phyloP scores from a whole-genome alignment of 2,888 invertebrate species.

The Coremacera marginata region DNA sequence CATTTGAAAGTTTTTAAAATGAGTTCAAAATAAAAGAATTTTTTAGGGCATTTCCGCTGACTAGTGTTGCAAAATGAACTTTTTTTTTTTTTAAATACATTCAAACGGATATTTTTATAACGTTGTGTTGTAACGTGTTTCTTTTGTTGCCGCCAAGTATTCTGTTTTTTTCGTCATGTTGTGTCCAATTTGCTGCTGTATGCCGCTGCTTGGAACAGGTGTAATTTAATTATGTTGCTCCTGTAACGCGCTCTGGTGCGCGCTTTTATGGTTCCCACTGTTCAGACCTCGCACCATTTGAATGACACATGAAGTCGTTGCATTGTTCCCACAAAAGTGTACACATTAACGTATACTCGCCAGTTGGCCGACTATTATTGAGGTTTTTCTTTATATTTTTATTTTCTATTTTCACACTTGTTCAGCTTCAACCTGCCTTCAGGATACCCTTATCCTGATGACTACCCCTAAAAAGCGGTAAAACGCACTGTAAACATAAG shows the following conservation, averaged over 20 bases:
- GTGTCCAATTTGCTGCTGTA: not conserved
- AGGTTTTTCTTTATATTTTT: not conserved
- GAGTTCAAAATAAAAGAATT: not conserved
- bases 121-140: too few species aligned
- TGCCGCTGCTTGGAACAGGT: not conserved
- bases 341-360: not conserved
- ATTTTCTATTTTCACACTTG: not conserved
- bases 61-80: too few species aligned
- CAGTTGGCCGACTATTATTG: not conserved
- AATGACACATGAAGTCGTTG: not conserved
- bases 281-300: not conserved
- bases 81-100: too few species aligned
- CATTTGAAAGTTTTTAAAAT: too few species aligned
- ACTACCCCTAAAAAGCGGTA: not conserved
- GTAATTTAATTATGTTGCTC: constrained; percentile 4
- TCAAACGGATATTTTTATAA: too few species aligned
- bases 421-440: not conserved
- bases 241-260: not conserved
- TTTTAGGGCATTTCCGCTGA: constrained; percentile 10
- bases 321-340: not conserved
- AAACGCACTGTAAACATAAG: not conserved
- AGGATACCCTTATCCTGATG: too few species aligned
- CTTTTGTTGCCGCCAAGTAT: too few species aligned
- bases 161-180: not conserved
- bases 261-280: not conserved